These are phyloP conservation scores for Papilio helenus DNA, from an alignment of 1,140 invertebrate genomes.

Conservation along the genomic window DNA sequence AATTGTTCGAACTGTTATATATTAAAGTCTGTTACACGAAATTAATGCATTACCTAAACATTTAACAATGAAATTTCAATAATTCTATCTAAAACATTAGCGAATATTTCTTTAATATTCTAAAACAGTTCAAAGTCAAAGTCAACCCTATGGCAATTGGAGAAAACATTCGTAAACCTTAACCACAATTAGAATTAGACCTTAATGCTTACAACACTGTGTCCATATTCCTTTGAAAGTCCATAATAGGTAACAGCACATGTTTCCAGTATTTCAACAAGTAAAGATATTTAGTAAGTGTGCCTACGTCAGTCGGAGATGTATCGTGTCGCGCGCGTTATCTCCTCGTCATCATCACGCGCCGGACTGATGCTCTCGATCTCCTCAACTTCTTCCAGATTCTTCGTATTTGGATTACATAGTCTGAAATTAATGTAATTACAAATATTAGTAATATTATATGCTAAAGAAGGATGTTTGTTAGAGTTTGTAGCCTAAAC, in stretches of 20 bases:
- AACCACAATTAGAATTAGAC: constrained; percentile 16
- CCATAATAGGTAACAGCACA: background rate
- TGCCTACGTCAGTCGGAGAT: constrained; percentile 68
- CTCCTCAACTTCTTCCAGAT: constrained; percentile 75
- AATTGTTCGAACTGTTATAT: background rate
- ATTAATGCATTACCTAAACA: background rate
- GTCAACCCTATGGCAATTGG: background rate
- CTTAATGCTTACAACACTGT: background rate
- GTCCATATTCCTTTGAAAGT: background rate
- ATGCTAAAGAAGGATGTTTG: too few relatives aligned
- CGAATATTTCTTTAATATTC: background rate
- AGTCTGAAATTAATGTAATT: constrained; percentile 64
- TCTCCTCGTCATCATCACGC: constrained; percentile 66
- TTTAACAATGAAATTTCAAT: background rate
- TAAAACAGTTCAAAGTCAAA: constrained; percentile 10
- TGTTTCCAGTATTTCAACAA: background rate
- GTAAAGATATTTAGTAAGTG: constrained; percentile 42
- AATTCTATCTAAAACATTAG: background rate
- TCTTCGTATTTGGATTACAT: constrained; percentile 83
- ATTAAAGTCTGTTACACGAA: background rate
- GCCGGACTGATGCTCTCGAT: constrained; percentile 75
- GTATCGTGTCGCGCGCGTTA: constrained; percentile 50
- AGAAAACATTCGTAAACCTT: background rate
- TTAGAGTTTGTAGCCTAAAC: too few relatives aligned
- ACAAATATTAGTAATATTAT: background rate